Evolutionary conservation across 2,113 vertebrate species (phyloP).

Genomic region (Thamnaconus septentrionalis): DNA sequence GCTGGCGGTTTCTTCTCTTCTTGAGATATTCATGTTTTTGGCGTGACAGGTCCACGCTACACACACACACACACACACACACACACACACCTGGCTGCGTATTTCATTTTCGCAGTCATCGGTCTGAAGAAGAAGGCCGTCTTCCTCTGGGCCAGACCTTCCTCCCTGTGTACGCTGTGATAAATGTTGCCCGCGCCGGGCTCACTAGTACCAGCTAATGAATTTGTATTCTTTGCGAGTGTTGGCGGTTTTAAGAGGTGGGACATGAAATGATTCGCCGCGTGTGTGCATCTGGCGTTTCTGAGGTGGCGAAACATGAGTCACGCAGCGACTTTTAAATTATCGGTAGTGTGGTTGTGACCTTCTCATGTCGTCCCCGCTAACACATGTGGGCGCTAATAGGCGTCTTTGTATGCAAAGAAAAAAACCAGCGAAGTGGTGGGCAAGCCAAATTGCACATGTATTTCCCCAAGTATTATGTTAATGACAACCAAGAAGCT

Average conservation of each 20-base stretch:
- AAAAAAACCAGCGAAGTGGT: no score
- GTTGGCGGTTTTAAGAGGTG: constrained; percentile 1
- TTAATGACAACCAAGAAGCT: no score
- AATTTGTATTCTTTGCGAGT: constrained; percentile 20
- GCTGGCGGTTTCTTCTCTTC: no score
- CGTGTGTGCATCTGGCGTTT: constrained; percentile 18
- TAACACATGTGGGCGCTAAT: no score
- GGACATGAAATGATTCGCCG: constrained; percentile 30
- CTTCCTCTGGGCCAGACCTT: constrained; percentile 15
- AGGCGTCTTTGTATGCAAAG: no score
- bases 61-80: neutral
- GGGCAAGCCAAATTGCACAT: no score
- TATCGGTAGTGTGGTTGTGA: neutral
- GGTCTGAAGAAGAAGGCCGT: constrained; percentile 20
- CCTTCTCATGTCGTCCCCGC: neutral
- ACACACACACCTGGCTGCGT: neutral
- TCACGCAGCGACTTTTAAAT: no score
- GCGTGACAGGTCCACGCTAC: constrained; percentile 6
- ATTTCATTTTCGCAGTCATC: constrained; percentile 17
- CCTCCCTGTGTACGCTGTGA: neutral
- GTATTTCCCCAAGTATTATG: no score
- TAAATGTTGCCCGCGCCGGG: constrained; percentile 4
- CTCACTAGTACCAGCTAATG: constrained; percentile 1
- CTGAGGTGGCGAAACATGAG: no score
- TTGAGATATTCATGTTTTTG: constrained; percentile 20